Evolutionary conservation across 2,888 invertebrate genomes (phyloP), one percentile per base, ranked within the genome.

Genomic region (Chesias legatella): DNA sequence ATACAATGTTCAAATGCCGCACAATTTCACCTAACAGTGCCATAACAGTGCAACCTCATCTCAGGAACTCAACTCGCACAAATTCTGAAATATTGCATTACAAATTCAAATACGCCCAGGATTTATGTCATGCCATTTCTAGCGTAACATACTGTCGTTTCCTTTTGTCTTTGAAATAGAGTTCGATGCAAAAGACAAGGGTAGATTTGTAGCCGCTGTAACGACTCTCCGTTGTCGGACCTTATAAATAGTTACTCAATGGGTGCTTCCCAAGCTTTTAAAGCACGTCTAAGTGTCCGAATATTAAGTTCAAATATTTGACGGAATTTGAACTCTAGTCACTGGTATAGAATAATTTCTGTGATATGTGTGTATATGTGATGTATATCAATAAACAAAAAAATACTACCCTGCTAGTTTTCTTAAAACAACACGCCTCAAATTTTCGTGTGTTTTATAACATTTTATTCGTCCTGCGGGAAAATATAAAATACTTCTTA

Each of bases 161-260:
- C 43, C 62, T 55, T 65, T 64, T 66, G 61, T 62, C 59, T 60
- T 56, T 56, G 55, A 60, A 51, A 59, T 51, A 56, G 55, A 58
- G 50, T 58, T 61, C 59, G 49, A 60, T 70, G 67, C 56, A 58
- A 53, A 57, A 63, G 72, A 72, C 76, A 59, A 63, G 59, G 58
- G 55, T 56, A 58, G 69, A 78, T 78, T 78, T 77, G 73, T 71
- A 66, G 65, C 56, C 52, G 55, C 60, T 48, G 49, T 56, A 63
- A 56, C 52, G 57, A 58, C 51, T 42, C 47, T 37, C 39, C 34
- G 41, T 43, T 42, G 43, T 36, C 32, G 40, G 48, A 48, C 47
- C 48, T 51, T 53, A 53, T 48, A 53, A 53, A 51, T 53, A 48
- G 39, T 48, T 38, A 37, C 43, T 33, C 22, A 38, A 24, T 13